Evolutionary conservation across 1,140 invertebrate species (phyloP).

Genomic region (Tetragnatha versicolor): DNA sequence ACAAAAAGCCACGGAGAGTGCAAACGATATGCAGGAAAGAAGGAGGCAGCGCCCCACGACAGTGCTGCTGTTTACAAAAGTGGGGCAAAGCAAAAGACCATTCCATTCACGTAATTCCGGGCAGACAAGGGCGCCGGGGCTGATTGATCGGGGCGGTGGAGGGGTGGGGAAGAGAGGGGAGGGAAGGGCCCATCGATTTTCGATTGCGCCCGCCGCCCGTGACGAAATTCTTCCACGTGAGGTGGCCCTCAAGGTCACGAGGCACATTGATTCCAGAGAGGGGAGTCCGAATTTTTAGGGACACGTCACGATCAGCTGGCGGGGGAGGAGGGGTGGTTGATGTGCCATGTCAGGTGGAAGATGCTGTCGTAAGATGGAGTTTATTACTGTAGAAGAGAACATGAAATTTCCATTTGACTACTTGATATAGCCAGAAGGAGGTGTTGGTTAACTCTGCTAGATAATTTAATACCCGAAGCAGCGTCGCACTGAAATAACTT

Average conservation of each 20-base stretch:
- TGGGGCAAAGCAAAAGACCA: constrained; percentile 13
- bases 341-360: no score
- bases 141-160: constrained; percentile 43
- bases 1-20: neutral
- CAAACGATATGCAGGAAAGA: neutral
- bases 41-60: neutral
- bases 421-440: no score
- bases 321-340: neutral
- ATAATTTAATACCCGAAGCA: no score
- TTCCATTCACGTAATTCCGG: constrained; percentile 54
- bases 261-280: neutral
- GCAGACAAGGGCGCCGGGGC: constrained; percentile 45
- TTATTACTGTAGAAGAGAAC: no score
- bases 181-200: constrained; percentile 26
- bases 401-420: no score
- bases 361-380: no score
- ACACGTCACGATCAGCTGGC: no score
- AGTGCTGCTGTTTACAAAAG: constrained; percentile 30
- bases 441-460: no score
- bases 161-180: neutral
- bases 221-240: constrained; percentile 10
- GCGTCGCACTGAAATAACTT: no score
- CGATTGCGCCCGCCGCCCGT: neutral
- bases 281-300: neutral
- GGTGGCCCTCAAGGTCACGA: neutral